Conservation (phyloP, 2,888 invertebrate genomes). For the Melanophora roralis region DNA sequence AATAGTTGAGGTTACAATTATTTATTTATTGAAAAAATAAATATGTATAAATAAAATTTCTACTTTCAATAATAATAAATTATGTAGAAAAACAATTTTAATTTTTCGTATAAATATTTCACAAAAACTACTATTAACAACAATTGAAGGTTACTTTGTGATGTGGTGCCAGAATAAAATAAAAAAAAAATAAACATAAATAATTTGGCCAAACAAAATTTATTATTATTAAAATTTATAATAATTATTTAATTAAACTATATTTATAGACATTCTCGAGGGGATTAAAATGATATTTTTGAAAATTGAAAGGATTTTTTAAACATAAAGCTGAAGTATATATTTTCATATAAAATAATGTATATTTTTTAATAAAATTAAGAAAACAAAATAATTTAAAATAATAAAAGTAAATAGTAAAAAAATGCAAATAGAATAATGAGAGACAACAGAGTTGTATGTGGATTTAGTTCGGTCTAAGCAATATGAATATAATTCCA, state of each 20-base stretch:
- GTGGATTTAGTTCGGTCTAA: too few relatives aligned
- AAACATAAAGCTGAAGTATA: too few relatives aligned
- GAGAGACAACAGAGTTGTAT: too few relatives aligned
- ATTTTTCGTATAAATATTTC: not conserved
- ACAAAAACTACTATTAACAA: conserved; percentile 5
- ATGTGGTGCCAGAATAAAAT: not conserved
- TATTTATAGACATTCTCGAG: not conserved
- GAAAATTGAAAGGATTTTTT: not conserved
- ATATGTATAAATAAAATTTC: not conserved
- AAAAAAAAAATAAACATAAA: not conserved
- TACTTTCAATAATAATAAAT: conserved; percentile 25
- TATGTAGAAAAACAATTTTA: not conserved
- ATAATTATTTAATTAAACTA: conserved; percentile 11
- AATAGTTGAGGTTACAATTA: not conserved
- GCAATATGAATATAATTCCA: too few relatives aligned
- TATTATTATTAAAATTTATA: not conserved
- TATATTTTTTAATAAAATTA: too few relatives aligned
- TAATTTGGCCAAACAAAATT: not conserved
- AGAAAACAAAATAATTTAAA: too few relatives aligned
- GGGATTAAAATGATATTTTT: not conserved
- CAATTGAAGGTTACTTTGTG: not conserved
- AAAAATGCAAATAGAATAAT: too few relatives aligned
- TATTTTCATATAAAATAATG: too few relatives aligned
- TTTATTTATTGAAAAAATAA: not conserved
- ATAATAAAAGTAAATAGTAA: too few relatives aligned